Conservation (phyloP, 1,140 invertebrate species). For the Bombus affinis region DNA sequence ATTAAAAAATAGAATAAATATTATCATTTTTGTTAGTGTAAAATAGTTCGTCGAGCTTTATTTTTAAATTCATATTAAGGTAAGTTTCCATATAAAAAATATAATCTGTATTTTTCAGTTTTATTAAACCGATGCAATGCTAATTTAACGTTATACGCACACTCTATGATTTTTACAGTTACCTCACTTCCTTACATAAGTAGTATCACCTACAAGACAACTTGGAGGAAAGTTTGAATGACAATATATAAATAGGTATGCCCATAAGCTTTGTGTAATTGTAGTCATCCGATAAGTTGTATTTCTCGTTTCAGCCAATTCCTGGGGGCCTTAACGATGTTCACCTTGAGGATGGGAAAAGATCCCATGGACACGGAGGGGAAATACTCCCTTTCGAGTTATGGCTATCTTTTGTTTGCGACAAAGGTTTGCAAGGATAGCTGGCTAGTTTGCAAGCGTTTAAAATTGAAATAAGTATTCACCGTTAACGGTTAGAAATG, state of each 20-base stretch:
- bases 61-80: no score
- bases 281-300: not conserved
- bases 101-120: not conserved
- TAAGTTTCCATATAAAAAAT: not conserved
- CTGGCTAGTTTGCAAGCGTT: constrained; percentile 12
- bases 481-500: constrained; percentile 16
- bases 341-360: constrained; percentile 22
- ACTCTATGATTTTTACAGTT: not conserved
- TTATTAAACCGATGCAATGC: not conserved
- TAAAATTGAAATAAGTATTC: constrained; percentile 15
- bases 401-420: constrained; percentile 19
- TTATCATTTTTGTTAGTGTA: no score
- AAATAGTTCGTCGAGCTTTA: no score
- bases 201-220: not conserved
- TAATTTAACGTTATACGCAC: not conserved
- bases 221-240: constrained; percentile 1
- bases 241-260: not conserved
- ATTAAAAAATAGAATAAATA: no score
- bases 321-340: not conserved
- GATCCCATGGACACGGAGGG: not conserved
- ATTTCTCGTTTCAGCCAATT: not conserved
- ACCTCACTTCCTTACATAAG: not conserved
- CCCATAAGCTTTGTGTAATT: not conserved
- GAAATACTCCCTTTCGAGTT: not conserved
- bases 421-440: constrained; percentile 19